phyloP scores from a whole-genome alignment of 2,888 invertebrate species.

The Dascillus cervinus region DNA sequence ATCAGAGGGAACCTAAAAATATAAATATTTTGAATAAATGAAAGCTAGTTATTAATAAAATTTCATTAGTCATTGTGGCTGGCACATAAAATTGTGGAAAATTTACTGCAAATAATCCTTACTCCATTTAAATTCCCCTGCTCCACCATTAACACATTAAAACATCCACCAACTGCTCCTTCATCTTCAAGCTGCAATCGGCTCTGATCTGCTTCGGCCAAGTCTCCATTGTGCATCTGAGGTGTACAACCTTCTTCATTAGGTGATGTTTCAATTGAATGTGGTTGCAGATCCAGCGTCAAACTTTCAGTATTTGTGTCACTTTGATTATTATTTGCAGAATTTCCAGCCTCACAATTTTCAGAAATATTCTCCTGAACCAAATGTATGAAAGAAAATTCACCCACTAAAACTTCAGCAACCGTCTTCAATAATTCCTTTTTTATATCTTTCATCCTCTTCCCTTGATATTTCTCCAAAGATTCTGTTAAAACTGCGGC shows the following conservation, averaged over 20 bases:
- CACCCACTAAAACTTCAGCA: conserved; percentile 31
- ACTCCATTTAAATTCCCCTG: no score
- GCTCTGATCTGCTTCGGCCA: conserved; percentile 76
- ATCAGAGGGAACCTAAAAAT: conserved; percentile 24
- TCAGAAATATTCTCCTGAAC: conserved; percentile 33
- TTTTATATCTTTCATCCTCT: conserved; percentile 34
- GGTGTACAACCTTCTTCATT: conserved; percentile 34
- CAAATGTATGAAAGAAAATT: conserved; percentile 35
- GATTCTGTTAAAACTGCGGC: conserved; percentile 38
- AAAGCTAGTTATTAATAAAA: no score
- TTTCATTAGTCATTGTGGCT: no score
- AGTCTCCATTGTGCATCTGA: conserved; percentile 61
- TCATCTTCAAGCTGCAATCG: conserved; percentile 42
- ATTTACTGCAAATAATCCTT: no score
- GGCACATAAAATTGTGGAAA: no score
- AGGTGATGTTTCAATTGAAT: conserved; percentile 36
- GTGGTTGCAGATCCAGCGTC: conserved; percentile 27
- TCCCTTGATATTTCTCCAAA: conserved; percentile 40
- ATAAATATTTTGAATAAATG: conserved; percentile 1
- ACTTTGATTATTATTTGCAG: conserved; percentile 29
- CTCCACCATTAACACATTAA: conserved; percentile 20
- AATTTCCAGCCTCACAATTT: conserved; percentile 13
- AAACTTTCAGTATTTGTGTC: conserved; percentile 9
- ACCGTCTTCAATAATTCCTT: conserved; percentile 31
- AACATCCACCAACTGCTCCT: conserved; percentile 39